phyloP scores from a whole-genome alignment of 2,888 invertebrate genomes.

The Dolomedes plantarius region DNA sequence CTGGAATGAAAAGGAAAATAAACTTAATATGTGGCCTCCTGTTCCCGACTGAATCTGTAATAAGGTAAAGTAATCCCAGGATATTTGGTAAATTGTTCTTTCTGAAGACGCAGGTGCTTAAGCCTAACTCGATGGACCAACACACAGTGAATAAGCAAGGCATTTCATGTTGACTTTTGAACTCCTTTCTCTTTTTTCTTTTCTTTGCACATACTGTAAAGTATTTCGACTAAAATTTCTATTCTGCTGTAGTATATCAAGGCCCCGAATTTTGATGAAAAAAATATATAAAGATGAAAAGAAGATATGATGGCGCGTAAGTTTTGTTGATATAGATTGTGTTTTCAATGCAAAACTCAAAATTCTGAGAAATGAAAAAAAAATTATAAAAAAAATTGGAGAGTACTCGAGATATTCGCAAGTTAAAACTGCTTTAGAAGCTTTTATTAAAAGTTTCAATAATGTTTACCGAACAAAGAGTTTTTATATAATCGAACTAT shows the following conservation, averaged over 20 bases:
- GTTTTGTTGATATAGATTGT: background rate
- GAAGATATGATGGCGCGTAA: background rate
- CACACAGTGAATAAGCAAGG: conserved; percentile 44
- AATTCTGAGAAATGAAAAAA: background rate
- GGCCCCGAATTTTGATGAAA: background rate
- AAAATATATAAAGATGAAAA: background rate
- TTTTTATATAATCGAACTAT: too few species aligned
- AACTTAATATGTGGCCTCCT: conserved; percentile 38
- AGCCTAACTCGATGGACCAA: conserved; percentile 56
- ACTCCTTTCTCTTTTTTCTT: conserved; percentile 14
- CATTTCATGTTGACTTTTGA: conserved; percentile 54
- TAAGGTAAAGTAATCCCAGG: conserved; percentile 43
- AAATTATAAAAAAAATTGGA: too few species aligned
- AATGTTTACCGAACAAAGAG: too few species aligned
- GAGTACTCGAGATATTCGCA: too few species aligned
- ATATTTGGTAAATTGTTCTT: conserved; percentile 51
- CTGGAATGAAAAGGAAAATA: conserved; percentile 13
- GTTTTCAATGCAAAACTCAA: background rate
- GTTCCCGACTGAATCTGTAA: conserved; percentile 27
- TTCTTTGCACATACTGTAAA: conserved; percentile 12
- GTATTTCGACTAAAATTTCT: conserved; percentile 38
- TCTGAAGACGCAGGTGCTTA: conserved; percentile 56
- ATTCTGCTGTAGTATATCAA: conserved; percentile 11
- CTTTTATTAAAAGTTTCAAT: too few species aligned
- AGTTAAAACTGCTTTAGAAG: too few species aligned